A percentile compares a stretch with the other conserved stretches of the same genome.
Conservation (phyloP, 2,888 invertebrate species). For the Hemistola chrysoprasaria region DNA sequence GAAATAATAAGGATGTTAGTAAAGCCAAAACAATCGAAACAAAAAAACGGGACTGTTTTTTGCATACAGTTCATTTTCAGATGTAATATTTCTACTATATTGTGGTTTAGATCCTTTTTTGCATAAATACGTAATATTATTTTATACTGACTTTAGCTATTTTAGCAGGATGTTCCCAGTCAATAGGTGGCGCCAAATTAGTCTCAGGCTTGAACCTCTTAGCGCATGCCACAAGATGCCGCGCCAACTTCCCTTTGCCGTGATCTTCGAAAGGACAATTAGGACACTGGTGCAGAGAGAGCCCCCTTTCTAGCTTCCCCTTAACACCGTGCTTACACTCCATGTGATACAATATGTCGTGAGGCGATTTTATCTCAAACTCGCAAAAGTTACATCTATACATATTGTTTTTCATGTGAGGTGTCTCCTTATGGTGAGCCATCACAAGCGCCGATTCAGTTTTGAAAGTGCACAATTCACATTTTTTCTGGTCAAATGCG, state of each 20-base stretch:
- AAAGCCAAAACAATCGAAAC: too few species aligned
- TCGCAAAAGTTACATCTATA: slow-evolving; percentile 94
- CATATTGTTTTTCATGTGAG: slow-evolving; percentile 93
- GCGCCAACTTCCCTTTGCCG: slow-evolving; percentile 93
- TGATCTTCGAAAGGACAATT: slow-evolving; percentile 97
- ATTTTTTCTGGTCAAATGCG: slow-evolving; percentile 88
- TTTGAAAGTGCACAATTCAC: slow-evolving; percentile 94
- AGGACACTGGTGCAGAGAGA: slow-evolving; percentile 94
- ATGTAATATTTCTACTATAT: too few species aligned
- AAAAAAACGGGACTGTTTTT: too few species aligned
- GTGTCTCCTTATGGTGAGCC: slow-evolving; percentile 94
- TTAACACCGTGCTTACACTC: slow-evolving; percentile 93
- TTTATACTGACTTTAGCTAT: slow-evolving; percentile 86
- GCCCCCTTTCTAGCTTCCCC: slow-evolving; percentile 91
- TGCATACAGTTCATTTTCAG: too few species aligned
- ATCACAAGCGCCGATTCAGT: slow-evolving; percentile 92
- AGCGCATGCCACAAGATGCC: slow-evolving; percentile 93
- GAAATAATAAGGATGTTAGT: too few species aligned
- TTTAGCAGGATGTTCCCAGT: slow-evolving; percentile 97
- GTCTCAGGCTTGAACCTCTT: slow-evolving; percentile 94
- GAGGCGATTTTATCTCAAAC: slow-evolving; percentile 91
- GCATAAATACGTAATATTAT: neutral
- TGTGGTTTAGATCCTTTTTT: too few species aligned
- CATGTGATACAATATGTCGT: slow-evolving; percentile 95
- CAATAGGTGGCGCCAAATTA: slow-evolving; percentile 92